These are phyloP conservation scores for Aselliscus stoliczkanus DNA, from an alignment of 2,797 vertebrate species.

Conservation along the genomic window DNA sequence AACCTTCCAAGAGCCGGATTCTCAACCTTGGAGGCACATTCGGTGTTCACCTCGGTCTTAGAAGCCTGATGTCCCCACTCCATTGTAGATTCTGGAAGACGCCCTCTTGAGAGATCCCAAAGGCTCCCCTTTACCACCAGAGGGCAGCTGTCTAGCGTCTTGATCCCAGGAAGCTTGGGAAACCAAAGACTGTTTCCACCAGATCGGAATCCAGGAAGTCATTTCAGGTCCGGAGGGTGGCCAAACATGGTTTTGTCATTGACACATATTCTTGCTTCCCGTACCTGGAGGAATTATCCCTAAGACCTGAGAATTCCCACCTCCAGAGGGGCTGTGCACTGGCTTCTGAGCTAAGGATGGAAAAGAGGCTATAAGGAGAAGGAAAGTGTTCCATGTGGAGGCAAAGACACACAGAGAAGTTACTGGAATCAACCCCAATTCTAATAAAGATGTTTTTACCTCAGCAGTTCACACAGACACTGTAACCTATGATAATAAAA, in stretches of 20 bases:
- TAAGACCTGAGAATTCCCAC: background rate
- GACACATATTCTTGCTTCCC: background rate
- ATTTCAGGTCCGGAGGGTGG: background rate
- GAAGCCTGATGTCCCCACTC: background rate
- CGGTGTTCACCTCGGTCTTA: background rate
- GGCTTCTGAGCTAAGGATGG: background rate
- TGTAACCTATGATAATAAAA: background rate
- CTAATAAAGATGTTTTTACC: background rate
- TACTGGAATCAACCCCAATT: background rate
- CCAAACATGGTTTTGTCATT: rapidly evolving
- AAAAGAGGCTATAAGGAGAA: background rate
- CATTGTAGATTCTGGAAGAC: background rate
- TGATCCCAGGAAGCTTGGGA: background rate
- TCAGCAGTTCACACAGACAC: background rate
- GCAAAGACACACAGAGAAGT: background rate
- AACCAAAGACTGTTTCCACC: background rate
- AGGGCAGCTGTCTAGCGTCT: background rate
- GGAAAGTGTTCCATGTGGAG: background rate
- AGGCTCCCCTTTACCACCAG: background rate
- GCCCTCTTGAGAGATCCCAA: background rate
- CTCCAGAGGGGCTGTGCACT: background rate
- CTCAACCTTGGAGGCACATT: background rate
- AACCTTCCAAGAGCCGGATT: background rate
- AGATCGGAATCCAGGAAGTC: background rate
- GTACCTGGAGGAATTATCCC: background rate